These are phyloP conservation scores for Epinephelus fuscoguttatus DNA, from an alignment of 2,113 vertebrate species.

Conservation along the genomic window DNA sequence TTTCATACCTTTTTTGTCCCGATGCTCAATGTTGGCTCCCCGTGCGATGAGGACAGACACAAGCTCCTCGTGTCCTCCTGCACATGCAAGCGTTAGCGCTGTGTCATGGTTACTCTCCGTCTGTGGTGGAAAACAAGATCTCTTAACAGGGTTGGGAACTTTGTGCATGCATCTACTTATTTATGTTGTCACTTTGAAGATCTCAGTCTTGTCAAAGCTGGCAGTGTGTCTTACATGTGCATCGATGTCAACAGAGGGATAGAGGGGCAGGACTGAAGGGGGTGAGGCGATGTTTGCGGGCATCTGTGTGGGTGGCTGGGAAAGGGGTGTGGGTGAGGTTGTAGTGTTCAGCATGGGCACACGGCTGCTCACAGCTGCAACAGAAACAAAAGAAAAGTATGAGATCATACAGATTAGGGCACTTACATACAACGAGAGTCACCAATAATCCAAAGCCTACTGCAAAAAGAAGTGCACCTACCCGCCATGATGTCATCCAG, in stretches of 20 bases:
- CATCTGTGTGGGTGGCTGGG: constrained; percentile 87
- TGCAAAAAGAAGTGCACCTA: constrained; percentile 76
- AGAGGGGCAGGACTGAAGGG: constrained; percentile 91
- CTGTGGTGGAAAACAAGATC: constrained; percentile 73
- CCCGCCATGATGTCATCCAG: constrained; percentile 99
- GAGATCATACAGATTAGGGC: neutral
- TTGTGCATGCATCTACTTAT: neutral
- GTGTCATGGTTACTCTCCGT: constrained; percentile 99
- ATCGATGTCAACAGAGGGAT: constrained; percentile 97
- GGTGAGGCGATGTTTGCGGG: constrained; percentile 88
- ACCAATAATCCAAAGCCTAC: neutral
- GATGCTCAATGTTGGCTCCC: constrained; percentile 97
- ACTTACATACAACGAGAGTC: neutral
- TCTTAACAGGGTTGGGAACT: constrained; percentile 17
- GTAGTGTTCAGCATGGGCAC: constrained; percentile 91
- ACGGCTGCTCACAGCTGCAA: constrained; percentile 94
- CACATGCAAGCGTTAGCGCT: constrained; percentile 96
- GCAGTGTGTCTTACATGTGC: constrained; percentile 90
- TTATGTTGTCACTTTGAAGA: neutral
- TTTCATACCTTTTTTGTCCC: constrained; percentile 96
- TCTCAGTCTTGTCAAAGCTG: neutral
- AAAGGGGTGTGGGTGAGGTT: constrained; percentile 87
- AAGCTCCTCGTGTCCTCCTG: constrained; percentile 97
- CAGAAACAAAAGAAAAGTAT: constrained; percentile 19
- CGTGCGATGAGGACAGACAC: constrained; percentile 97